Conservation (phyloP, 2,113 vertebrate genomes). For the Ailuropoda melanoleuca region DNA sequence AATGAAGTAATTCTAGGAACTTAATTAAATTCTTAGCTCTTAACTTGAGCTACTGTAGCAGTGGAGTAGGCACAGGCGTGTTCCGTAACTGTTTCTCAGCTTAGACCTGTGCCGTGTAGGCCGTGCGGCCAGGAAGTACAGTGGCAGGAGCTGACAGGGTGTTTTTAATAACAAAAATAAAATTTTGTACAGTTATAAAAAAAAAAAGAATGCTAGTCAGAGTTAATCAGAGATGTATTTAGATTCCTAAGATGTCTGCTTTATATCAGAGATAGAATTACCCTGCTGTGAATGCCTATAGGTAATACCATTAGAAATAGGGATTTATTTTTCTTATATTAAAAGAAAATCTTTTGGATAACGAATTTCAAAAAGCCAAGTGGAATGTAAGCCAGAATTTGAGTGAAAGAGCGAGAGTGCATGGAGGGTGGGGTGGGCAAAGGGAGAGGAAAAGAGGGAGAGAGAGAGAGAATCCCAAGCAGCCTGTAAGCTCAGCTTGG, state of each 20-base stretch:
- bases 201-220: background rate
- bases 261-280: background rate
- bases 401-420: background rate
- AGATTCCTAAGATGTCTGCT: background rate
- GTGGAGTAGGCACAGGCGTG: background rate
- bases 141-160: background rate
- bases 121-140: background rate
- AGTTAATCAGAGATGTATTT: background rate
- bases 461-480: background rate
- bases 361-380: background rate
- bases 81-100: background rate
- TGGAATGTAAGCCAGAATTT: constrained; percentile 13
- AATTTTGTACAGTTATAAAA: background rate
- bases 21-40: background rate
- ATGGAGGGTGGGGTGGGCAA: background rate
- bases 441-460: background rate
- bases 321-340: constrained; percentile 32
- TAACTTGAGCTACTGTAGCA: background rate
- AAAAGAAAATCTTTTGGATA: background rate
- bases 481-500: background rate
- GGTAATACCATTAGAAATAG: background rate
- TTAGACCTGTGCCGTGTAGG: background rate
- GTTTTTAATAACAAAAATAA: constrained; percentile 1
- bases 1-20: background rate
- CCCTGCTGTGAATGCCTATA: background rate